Evolutionary conservation across 1,140 invertebrate species (phyloP), one percentile per base, ranked within the genome.

Genomic region (Anastrepha ludens): DNA sequence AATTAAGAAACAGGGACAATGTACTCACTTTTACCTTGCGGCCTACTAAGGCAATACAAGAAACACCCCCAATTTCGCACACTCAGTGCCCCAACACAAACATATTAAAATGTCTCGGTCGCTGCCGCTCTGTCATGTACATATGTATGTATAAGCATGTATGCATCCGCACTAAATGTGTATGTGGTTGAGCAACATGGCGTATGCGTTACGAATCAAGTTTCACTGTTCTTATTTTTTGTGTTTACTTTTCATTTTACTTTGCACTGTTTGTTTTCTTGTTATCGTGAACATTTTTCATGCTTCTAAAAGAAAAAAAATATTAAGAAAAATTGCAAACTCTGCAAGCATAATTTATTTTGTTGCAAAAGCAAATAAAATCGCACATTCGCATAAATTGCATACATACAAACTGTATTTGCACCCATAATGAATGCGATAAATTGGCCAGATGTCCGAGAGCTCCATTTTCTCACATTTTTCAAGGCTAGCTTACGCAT

Each of bases 1-100:
- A 81, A 81, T 81, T 81, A 81, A 55, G 74, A n/a, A 81, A 81
- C 44, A 81, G 47, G 47, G 47, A 81, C 74, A 81, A 81, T 55
- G 47, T 81, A 55, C 74, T n/a, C 47, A 47, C 74, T 2, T 50
- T 81, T 55, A 81, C 74, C 74, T 81, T 81, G 74, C 74, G 74
- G 74, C 74, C 74, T 81, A 81, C 74, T 47, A 20, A 20, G 8
- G 20, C 74, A 55, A 55, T 20, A 55, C 29, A n/a, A 74, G 74
- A 81, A n/a, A 55, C 47, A 81, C 74, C 74, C 74, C 60, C 47
- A 41, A 13, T 55, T 81, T 81, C 20, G 41, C 67, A 44, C 74
- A 78, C 74, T 17, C 47, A 44, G 9, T 13, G 44, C 67, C 47
- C 13, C 67, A 65, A 4, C 20, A 20, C 20, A 3, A 29, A 29